Base-by-base conservation (phyloP, 2,113 vertebrate genomes). In the Pyxicephalus adspersus region DNA sequence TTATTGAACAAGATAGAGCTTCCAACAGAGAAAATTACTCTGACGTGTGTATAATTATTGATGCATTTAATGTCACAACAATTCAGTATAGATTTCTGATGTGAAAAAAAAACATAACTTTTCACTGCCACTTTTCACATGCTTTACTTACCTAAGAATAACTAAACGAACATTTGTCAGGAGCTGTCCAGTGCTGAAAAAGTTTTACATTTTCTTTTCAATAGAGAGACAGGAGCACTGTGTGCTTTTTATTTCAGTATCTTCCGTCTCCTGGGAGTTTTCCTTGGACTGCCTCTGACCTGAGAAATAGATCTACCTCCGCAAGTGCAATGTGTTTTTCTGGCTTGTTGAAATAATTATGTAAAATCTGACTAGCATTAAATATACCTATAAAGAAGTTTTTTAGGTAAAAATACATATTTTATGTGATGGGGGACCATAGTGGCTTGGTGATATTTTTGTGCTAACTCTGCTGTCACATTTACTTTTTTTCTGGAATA, bases 141-240 rank as follows among this genome's bases (percentile, higher is more conserved):
- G 31, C 22, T 51, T 22, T 45, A 25, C 66, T 70, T 26, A 17
- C 45, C 26, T 28, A 72, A 55, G 8, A 2, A n/a, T 19, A 7
- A 55, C 26, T 72, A 55, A 22, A 25, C n/a, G 13, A 72, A 26
- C 28, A 55, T 55, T 55, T 7, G 51, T 29, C 68, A 51, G 65
- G 65, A 68, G 65, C 65, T 68, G 65, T 68, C 34, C 45, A 52
- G 45, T 70, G 22, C 67, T 70, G 23, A 50, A 34, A 23, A 45
- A 50, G 23, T 19, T n/a, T 68, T 31, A 26, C 22, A 16, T 18
- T 70, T 70, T 4, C 17, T 25, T 50, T 66, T n/a, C 38, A 13
- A 13, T 38, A 20, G n/a, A 45, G 65, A 23, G 34, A 67, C 22
- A 26, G 45, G 18, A 28, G 16, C 13, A 6, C 22, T 28, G 45